phyloP scores from a whole-genome alignment of 2,888 invertebrate genomes.

The Tachystola acroxantha region DNA sequence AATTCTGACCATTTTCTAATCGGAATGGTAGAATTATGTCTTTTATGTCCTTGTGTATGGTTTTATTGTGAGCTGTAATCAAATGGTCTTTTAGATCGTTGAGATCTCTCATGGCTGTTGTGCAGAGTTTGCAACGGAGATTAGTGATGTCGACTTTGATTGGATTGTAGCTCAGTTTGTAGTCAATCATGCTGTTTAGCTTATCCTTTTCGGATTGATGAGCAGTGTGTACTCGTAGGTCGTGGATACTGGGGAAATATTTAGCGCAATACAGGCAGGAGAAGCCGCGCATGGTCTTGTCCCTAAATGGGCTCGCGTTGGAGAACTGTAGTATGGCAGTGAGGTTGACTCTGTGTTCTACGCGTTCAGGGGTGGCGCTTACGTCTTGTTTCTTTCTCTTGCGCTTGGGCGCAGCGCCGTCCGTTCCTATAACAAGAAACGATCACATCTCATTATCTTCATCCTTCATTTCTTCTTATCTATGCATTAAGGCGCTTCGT shows the following conservation, averaged over 20 bases:
- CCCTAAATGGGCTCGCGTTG: conserved; percentile 68
- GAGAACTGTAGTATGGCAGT: conserved; percentile 67
- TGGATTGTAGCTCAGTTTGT: conserved; percentile 69
- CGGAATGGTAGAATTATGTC: conserved; percentile 68
- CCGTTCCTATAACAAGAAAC: conserved; percentile 73
- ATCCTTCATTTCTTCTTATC: conserved; percentile 33
- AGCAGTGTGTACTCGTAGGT: conserved; percentile 53
- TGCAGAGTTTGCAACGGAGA: conserved; percentile 52
- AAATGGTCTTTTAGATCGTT: conserved; percentile 61
- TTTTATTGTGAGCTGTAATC: conserved; percentile 47
- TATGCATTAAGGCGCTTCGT: conserved; percentile 22
- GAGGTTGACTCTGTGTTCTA: conserved; percentile 69
- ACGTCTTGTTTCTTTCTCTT: conserved; percentile 62
- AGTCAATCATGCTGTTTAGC: conserved; percentile 65
- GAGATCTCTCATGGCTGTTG: conserved; percentile 50
- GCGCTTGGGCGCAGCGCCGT: conserved; percentile 52
- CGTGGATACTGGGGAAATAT: conserved; percentile 52
- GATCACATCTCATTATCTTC: conserved; percentile 46
- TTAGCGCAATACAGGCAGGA: conserved; percentile 68
- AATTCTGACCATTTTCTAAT: conserved; percentile 54
- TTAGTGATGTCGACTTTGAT: conserved; percentile 68
- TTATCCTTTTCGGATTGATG: conserved; percentile 58
- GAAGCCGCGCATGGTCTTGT: conserved; percentile 65
- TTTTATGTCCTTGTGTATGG: conserved; percentile 58
- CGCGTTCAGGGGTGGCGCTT: conserved; percentile 68